Evolutionary conservation across 1,140 invertebrate species (phyloP).

Genomic region (Cherax quadricarinatus): DNA sequence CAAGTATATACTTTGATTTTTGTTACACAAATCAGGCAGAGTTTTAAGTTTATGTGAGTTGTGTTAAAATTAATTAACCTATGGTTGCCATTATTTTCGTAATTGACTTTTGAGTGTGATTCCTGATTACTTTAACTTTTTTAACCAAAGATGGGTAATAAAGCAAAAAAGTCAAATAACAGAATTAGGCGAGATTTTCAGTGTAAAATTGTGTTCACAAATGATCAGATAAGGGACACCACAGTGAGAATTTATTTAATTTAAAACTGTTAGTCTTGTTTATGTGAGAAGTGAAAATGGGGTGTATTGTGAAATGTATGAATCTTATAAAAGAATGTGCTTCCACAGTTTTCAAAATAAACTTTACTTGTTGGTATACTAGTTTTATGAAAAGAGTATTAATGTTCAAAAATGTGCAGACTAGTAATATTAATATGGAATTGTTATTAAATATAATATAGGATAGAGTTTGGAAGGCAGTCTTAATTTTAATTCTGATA

Average conservation of each 20-base stretch:
- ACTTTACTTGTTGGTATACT: neutral
- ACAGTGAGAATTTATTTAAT: neutral
- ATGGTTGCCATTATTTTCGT: neutral
- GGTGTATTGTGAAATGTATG: neutral
- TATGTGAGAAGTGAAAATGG: neutral
- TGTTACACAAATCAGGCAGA: neutral
- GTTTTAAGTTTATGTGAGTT: neutral
- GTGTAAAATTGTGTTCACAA: neutral
- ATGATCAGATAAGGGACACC: neutral
- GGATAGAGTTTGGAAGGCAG: neutral
- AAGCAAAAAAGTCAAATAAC: neutral
- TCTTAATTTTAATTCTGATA: neutral
- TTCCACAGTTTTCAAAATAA: neutral
- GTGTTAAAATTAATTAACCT: neutral
- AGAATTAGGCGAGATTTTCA: neutral
- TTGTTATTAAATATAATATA: neutral
- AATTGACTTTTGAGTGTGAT: neutral
- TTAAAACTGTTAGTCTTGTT: neutral
- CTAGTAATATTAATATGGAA: neutral
- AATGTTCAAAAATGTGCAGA: neutral
- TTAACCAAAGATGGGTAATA: neutral
- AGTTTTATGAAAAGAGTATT: neutral
- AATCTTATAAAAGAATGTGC: neutral
- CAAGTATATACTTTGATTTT: no score
- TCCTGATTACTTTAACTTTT: neutral